Base-by-base conservation (phyloP, 2,888 invertebrate species). In the Piscicola geometra region DNA sequence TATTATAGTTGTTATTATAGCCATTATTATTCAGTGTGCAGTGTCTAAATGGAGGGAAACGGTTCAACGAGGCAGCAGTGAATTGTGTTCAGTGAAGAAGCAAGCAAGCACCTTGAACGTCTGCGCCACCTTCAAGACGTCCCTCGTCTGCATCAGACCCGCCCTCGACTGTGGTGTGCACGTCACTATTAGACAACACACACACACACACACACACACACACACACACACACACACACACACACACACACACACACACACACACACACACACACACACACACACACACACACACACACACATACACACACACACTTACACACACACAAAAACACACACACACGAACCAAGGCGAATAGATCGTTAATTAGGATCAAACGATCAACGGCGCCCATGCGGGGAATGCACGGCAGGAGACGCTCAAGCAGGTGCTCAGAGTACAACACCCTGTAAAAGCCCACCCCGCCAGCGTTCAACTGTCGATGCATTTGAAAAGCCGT, bases 381-480 rank as follows among this genome's bases (percentile, higher is more conserved):
- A 86, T 97, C 97, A 28, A 94, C 87, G 1, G 95, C 93, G 25
- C 89, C 89, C 81, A 90, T 90, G 82, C 91, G 89, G 77, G 89
- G 89, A 77, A 97, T 90, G 0, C 93, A 93, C 0, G 92, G 90
- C 81, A 93, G 89, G 80, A 96, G 88, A 80, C 89, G 88, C 47
- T 90, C 88, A 80, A 95, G 84, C 89, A 93, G 90, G 69, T 89
- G 88, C 1, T 90, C 87, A 25, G 91, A 89, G 84, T 96, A 96
- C 79, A 90, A 90, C 2, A 94, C 94, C 76, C 96, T 90, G 85
- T 94, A 97, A 83, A 92, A 93, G 0, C 95, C 96, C 76, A 94
- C 91, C 77, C 90, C 90, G 15, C 91, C 91, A 0, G 91, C 90
- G 86, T 96, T 96, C 0, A 96, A 79, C 87, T 87, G 77, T 32